Base-by-base conservation (phyloP, 2,113 vertebrate genomes). In the Baryphthengus martii region DNA sequence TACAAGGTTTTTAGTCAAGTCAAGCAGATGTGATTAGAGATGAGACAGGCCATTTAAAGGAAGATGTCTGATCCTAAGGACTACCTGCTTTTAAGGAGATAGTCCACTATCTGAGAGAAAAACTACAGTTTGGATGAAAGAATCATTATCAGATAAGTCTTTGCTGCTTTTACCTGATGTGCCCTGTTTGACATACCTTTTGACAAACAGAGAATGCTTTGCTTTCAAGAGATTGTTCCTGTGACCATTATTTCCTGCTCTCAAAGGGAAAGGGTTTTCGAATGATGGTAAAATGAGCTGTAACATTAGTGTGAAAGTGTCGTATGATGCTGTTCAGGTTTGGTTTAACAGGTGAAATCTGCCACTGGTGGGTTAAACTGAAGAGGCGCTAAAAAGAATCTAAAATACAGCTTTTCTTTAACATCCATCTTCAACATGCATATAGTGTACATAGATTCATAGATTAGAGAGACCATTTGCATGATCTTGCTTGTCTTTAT, bases 181-280 rank as follows among this genome's bases (percentile, higher is more conserved):
- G n/a, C 20, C 85, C 49, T 53, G 13, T 74, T 18, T 72, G 77
- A 68, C 17, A 42, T 18, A 33, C 6, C 3, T 85, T 79, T 88
- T 85, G 81, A 88, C 81, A 84, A 93, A 92, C 13, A 93, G 75
- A 81, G 66, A 85, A 53, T 35, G 40, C 84, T 79, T 85, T 76
- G 10, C 50, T 73, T 96, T 56, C 16, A 62, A 50, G 63, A 62
- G 25, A 28, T 12, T 73, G n/a, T 83, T 88, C 70, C 62, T 63
- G 28, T 88, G 49, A n/a, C 74, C 0, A 0, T 59, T 82, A 21
- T 89, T 87, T 88, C 73, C 52, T 53, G 8, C 26, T 55, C 59
- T 91, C 3, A 4, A 45, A 70, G 23, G 13, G 11, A 82, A 79
- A 76, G 29, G 5, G 9, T 1, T 67, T 88, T 49, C 84, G 70